Base-by-base conservation (phyloP, 1,140 invertebrate genomes). In the Drosophila rufa region DNA sequence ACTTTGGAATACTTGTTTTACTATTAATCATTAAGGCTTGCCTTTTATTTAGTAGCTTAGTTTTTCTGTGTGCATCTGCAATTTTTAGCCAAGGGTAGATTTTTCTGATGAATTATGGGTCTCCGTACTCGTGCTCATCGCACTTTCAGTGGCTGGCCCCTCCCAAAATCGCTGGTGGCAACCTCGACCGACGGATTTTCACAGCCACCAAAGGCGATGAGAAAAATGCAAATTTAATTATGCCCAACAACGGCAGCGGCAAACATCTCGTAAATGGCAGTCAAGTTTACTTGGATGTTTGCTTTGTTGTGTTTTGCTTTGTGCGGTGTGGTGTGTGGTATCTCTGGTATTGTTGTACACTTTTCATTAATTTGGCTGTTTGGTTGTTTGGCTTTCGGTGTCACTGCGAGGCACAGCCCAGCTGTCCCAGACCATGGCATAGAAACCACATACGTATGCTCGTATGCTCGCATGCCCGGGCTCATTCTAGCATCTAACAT, bases 351-450 rank as follows among this genome's bases (percentile, higher is more conserved):
- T 25, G 51, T 66, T 68, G 46, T 56, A 42, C 36, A 50, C n/a
- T 78, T 62, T 80, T 74, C 62, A 75, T 82, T 74, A 79, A 65
- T 73, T 71, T 73, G 30, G 67, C 22, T 46, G 30, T 56, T 17
- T 30, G 57, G 42, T 33, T 69, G 60, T 79, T 64, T 61, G 43
- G 46, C 25, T 69, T 42, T 71, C 17, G 50, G 45, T 82, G 80
- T 82, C 79, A 73, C 64, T 76, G 22, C 48, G 27, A 33, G 43
- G 46, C 59, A 43, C 60, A 51, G 57, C 69, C 43, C 61, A 57
- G 67, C 71, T 70, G 79, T 76, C 83, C 82, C 75, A 86, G 79
- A 82, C 82, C 82, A 79, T 86, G 82, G 83, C 82, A 82, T 86
- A 86, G 82, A 86, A 82, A 85, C 51, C 40, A 75, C 76, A 38